Evolutionary conservation across 2,113 vertebrate species (phyloP).

Genomic region (Nothocercus nigrocapillus): DNA sequence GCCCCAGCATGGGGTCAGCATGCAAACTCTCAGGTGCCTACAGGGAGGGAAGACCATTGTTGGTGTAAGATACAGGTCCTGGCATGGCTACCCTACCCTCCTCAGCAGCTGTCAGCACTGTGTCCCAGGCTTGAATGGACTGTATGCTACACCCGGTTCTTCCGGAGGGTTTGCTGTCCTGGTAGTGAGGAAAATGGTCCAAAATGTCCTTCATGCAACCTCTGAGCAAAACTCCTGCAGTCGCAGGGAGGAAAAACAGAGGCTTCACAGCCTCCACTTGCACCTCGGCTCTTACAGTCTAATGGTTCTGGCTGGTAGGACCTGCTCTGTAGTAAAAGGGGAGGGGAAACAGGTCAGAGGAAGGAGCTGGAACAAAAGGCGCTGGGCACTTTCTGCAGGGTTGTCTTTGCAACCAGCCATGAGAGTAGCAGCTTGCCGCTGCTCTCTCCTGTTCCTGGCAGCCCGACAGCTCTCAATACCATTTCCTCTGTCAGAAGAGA

Average conservation of each 20-base stretch:
- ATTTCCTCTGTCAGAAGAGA: neutral
- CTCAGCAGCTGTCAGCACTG: neutral
- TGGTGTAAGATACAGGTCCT: neutral
- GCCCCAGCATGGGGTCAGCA: conserved; percentile 70
- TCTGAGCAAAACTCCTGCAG: neutral
- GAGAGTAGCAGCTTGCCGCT: neutral
- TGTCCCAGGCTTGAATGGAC: neutral
- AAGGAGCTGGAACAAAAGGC: neutral
- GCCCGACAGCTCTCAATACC: neutral
- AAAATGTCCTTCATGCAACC: neutral
- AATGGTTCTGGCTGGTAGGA: neutral
- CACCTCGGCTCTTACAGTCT: neutral
- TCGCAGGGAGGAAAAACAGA: neutral
- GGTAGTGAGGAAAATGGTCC: neutral
- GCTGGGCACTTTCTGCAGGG: neutral
- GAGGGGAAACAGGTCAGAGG: neutral
- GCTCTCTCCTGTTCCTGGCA: neutral
- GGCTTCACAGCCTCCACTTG: neutral
- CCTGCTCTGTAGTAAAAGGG: neutral
- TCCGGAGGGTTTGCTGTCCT: neutral
- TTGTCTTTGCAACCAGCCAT: neutral
- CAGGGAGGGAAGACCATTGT: neutral
- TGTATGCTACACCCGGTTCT: neutral
- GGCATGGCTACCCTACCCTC: fast-evolving
- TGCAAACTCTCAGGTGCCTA: conserved; percentile 70